phyloP scores from a whole-genome alignment of 1,140 invertebrate genomes.

The Drosophila tani region DNA sequence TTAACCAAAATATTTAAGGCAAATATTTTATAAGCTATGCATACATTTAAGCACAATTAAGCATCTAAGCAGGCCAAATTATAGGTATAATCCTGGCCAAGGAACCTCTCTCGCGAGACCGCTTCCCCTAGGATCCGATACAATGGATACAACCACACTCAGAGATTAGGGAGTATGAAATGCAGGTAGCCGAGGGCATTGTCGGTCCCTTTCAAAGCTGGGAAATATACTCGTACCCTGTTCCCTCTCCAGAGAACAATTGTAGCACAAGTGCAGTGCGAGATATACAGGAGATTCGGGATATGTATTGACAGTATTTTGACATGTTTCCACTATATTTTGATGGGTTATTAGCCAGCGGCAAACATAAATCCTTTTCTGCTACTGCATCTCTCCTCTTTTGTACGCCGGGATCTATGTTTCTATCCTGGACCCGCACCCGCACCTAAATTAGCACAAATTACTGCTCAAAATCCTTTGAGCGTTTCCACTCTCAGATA shows the following conservation, averaged over 20 bases:
- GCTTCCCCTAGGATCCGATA: conserved; percentile 21
- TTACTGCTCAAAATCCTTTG: conserved; percentile 39
- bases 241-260: conserved; percentile 57
- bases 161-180: conserved; percentile 10
- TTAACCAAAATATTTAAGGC: conserved; percentile 80
- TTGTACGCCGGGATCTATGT: conserved; percentile 6
- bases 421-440: not conserved
- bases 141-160: conserved; percentile 34
- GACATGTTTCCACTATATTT: conserved; percentile 69
- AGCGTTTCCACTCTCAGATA: conserved; percentile 30
- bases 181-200: conserved; percentile 54
- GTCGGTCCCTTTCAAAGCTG: conserved; percentile 63
- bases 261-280: conserved; percentile 63
- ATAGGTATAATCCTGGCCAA: conserved; percentile 68
- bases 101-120: conserved; percentile 11
- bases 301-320: conserved; percentile 75
- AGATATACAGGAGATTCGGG: conserved; percentile 20
- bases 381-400: conserved; percentile 7
- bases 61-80: conserved; percentile 73
- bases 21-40: conserved; percentile 78
- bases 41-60: conserved; percentile 80
- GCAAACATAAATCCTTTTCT: conserved; percentile 35
- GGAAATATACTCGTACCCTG: conserved; percentile 28
- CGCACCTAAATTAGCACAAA: conserved; percentile 49
- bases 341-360: conserved; percentile 56